These are phyloP conservation scores for Troides helena DNA, from an alignment of 2,888 invertebrate species.

Conservation along the genomic window DNA sequence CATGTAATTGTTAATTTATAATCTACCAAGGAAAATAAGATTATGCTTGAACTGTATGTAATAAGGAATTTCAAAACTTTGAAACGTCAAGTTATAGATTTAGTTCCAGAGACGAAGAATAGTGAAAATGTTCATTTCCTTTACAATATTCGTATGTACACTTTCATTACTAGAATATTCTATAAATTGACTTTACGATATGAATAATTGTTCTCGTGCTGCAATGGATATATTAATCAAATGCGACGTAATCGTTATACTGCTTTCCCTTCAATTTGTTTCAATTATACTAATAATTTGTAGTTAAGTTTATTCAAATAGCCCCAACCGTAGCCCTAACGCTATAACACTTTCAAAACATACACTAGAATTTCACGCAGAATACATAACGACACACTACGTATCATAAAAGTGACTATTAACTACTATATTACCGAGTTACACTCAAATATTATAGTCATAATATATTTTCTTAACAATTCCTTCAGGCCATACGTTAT, in stretches of 20 bases:
- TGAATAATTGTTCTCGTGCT: slow-evolving; percentile 3
- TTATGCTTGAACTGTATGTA: too few relatives aligned
- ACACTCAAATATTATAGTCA: slow-evolving; percentile 8
- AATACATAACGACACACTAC: slow-evolving; percentile 12
- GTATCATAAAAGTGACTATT: slow-evolving; percentile 6
- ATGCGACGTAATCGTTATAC: slow-evolving; percentile 6
- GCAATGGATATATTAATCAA: slow-evolving; percentile 5
- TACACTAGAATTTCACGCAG: slow-evolving; percentile 14
- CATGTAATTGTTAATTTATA: too few relatives aligned
- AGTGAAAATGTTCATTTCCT: background rate
- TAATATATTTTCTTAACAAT: slow-evolving; percentile 22
- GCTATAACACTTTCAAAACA: slow-evolving; percentile 24
- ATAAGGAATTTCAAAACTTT: too few relatives aligned
- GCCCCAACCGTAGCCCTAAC: slow-evolving; percentile 11
- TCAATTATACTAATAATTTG: slow-evolving; percentile 16
- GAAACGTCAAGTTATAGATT: too few relatives aligned
- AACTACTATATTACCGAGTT: slow-evolving; percentile 10
- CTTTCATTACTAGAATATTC: background rate
- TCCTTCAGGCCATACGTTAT: slow-evolving; percentile 21
- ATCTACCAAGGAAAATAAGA: too few relatives aligned
- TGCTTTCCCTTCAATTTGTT: slow-evolving; percentile 25
- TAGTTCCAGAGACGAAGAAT: too few relatives aligned
- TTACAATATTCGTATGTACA: background rate
- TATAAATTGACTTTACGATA: background rate
- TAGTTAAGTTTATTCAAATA: slow-evolving; percentile 17